A percentile compares a stretch with the other conserved stretches of the same genome.
Evolutionary conservation across 1,140 invertebrate genomes (phyloP).

Genomic region (Brachionus sp.): DNA sequence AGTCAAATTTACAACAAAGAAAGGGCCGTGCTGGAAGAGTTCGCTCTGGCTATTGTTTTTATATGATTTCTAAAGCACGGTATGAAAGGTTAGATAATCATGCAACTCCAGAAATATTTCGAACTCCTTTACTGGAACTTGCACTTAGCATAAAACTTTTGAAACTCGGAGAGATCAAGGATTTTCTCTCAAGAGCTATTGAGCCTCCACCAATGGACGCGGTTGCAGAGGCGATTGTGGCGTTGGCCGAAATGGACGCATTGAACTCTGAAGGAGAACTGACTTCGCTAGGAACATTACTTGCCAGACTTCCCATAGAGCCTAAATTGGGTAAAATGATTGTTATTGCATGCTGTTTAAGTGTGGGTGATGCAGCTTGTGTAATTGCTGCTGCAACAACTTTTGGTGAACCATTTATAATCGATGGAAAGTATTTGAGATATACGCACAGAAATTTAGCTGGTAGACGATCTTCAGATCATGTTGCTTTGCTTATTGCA

Average conservation of each 20-base stretch:
- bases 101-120: slow-evolving; percentile 78
- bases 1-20: slow-evolving; percentile 67
- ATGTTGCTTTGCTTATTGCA: slow-evolving; percentile 78
- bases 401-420: slow-evolving; percentile 24
- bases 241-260: slow-evolving; percentile 60
- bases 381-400: slow-evolving; percentile 18
- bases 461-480: slow-evolving; percentile 82
- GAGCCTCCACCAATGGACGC: slow-evolving; percentile 62
- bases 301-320: slow-evolving; percentile 62
- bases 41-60: slow-evolving; percentile 72
- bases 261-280: slow-evolving; percentile 61
- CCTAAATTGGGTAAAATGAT: slow-evolving; percentile 62
- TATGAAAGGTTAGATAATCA: slow-evolving; percentile 51
- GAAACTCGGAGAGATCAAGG: slow-evolving; percentile 49
- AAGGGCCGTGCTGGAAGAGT: slow-evolving; percentile 69
- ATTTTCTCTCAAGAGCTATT: slow-evolving; percentile 61
- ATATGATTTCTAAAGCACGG: slow-evolving; percentile 64
- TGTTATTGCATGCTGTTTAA: slow-evolving; percentile 59
- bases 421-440: neutral
- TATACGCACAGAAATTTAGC: slow-evolving; percentile 67
- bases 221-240: slow-evolving; percentile 59
- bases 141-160: slow-evolving; percentile 62
- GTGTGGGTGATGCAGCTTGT: slow-evolving; percentile 50
- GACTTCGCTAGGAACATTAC: slow-evolving; percentile 60
- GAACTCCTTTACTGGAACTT: slow-evolving; percentile 83